phyloP scores from a whole-genome alignment of 1,140 invertebrate genomes.

The Meloidogyne floridensis region DNA sequence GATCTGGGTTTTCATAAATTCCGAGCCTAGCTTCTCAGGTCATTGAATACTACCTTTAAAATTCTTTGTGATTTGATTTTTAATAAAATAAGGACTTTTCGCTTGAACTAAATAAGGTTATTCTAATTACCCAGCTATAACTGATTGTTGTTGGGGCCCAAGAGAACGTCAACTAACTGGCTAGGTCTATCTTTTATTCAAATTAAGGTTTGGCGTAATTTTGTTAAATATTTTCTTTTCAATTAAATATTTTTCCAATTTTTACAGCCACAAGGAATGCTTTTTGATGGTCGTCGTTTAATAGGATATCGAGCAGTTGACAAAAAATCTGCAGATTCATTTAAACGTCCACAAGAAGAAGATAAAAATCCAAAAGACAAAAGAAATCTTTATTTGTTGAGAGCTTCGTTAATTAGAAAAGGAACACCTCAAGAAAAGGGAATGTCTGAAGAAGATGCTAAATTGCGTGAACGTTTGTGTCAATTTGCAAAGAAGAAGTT shows the following conservation, averaged over 20 bases:
- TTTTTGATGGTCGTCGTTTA: slow-evolving; percentile 45
- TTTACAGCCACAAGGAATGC: slow-evolving; percentile 43
- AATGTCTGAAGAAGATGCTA: slow-evolving; percentile 55
- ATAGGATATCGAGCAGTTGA: slow-evolving; percentile 50
- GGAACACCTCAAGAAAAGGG: slow-evolving; percentile 53
- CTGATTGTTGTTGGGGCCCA: too few species aligned
- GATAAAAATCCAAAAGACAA: slow-evolving; percentile 57
- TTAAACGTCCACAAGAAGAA: slow-evolving; percentile 24
- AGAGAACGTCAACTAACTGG: too few species aligned
- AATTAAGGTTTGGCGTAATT: too few species aligned
- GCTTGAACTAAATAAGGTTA: too few species aligned
- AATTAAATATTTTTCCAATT: not conserved
- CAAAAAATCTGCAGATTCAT: slow-evolving; percentile 40
- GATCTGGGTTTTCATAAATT: too few species aligned
- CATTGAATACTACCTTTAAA: too few species aligned
- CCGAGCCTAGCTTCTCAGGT: too few species aligned
- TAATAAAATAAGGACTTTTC: too few species aligned
- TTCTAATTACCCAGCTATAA: too few species aligned
- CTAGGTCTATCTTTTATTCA: too few species aligned
- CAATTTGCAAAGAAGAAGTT: slow-evolving; percentile 49
- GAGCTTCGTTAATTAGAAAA: slow-evolving; percentile 50
- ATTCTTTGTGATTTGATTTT: too few species aligned
- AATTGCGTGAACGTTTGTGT: slow-evolving; percentile 39
- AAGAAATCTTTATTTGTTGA: slow-evolving; percentile 49
- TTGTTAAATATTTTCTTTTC: not conserved